Evolutionary conservation across 2,888 invertebrate species (phyloP).

Genomic region (Leucophenga montana): DNA sequence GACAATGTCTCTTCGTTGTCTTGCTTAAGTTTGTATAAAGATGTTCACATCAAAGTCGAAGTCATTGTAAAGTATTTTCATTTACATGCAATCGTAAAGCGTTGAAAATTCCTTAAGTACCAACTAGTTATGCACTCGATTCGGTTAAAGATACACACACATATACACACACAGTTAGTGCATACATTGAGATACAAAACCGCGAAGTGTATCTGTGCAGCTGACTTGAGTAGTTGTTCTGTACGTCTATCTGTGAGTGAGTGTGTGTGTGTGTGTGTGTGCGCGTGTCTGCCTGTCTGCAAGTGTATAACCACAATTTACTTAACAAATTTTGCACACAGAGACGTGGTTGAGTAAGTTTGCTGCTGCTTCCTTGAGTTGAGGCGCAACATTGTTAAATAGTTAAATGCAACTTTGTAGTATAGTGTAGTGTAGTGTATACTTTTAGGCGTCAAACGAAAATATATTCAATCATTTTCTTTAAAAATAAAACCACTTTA

Average conservation of each 20-base stretch:
- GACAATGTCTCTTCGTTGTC: no score
- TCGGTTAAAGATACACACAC: not conserved
- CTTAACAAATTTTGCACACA: conserved; percentile 39
- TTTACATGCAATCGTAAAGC: conserved; percentile 3
- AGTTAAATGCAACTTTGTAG: conserved; percentile 12
- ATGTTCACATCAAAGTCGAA: no score
- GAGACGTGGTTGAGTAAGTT: not conserved
- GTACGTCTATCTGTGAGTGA: not conserved
- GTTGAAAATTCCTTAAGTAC: conserved; percentile 11
- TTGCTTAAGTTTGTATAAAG: no score
- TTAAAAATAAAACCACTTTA: not conserved
- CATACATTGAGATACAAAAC: not conserved
- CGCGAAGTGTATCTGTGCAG: conserved; percentile 5
- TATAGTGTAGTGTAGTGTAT: not conserved
- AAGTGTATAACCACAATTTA: conserved; percentile 35
- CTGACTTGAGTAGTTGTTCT: not conserved
- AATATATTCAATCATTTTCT: not conserved
- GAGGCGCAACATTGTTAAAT: conserved; percentile 4
- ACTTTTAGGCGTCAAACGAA: not conserved
- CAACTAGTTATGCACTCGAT: conserved; percentile 14
- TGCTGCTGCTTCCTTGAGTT: not conserved
- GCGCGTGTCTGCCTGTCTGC: conserved; percentile 2
- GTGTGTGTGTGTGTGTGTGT: not conserved
- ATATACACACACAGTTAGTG: not conserved
- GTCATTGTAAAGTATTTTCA: conserved; percentile 7